Evolutionary conservation across 2,888 invertebrate genomes (phyloP), one percentile per base, ranked within the genome.

Genomic region (Conchocele bisecta): DNA sequence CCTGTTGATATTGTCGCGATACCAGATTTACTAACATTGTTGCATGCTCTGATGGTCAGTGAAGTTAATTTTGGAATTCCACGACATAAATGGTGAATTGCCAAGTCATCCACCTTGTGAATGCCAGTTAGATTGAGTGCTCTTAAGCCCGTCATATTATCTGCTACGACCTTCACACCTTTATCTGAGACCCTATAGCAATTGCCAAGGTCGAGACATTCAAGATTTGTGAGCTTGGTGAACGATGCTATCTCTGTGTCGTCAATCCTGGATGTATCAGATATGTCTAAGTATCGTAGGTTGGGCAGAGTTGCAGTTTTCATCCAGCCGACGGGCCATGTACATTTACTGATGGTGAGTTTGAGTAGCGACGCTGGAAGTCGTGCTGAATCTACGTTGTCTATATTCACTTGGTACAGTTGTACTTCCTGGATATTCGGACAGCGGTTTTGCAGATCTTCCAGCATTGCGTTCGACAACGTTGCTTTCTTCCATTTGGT

Each of bases 401-500:
- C 76, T 13, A 80, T 75, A 53, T 81, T 83, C 39, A 83, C 77
- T 2, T 67, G 50, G 26, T 79, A 58, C 11, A 87, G 56, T 31
- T 82, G 76, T 6, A 89, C 60, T 15, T 77, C 76, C 26, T 28
- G 22, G 26, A 89, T 71, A 42, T 84, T 84, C 22, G 89, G 88
- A 75, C 89, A 89, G 15, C 86, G 65, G 17, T 79, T 76, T n/a
- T 70, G 46, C 7, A 89, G 76, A 42, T 88, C 88, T 6, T 81
- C 74, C 31, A 89, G 60, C 80, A 88, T 83, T 6, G 87, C 83
- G 72, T 86, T 79, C 17, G 88, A 86, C 11, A 89, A 26, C 9
- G 86, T 78, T 9, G 77, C 69, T 41, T 81, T 82, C 46, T 83
- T 82, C 60, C 80, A 74, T 17, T 76, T 83, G n/a, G n/a, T n/a